Conservation (phyloP, 2,888 invertebrate species). For the Ophraella communa region DNA sequence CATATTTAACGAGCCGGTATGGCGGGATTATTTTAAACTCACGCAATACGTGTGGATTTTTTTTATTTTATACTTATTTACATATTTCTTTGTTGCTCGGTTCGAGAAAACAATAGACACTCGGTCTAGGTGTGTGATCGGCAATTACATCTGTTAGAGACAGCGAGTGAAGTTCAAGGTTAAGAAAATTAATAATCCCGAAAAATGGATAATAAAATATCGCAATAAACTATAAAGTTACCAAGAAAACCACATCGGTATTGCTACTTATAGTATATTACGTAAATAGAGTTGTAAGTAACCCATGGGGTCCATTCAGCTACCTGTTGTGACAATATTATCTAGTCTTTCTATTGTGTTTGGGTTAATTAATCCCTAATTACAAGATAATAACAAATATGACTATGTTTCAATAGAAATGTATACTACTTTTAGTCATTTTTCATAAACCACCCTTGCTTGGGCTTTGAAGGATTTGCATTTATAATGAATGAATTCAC, state of each 20-base stretch:
- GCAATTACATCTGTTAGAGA: background rate
- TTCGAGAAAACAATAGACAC: constrained; percentile 10
- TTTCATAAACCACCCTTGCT: too few relatives aligned
- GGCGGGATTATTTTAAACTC: background rate
- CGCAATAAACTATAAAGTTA: too few relatives aligned
- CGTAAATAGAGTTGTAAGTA: background rate
- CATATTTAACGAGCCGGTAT: background rate
- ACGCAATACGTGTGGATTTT: background rate
- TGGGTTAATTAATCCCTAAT: too few relatives aligned
- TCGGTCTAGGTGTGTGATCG: constrained; percentile 17
- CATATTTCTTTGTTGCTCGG: background rate
- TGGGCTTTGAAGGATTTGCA: too few relatives aligned
- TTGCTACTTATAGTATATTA: too few relatives aligned
- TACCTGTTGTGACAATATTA: too few relatives aligned
- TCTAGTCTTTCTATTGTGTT: too few relatives aligned
- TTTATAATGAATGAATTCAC: too few relatives aligned
- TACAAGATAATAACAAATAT: too few relatives aligned
- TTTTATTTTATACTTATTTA: background rate
- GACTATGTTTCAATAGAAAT: too few relatives aligned
- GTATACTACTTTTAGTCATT: too few relatives aligned
- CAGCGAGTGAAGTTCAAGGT: constrained; percentile 9
- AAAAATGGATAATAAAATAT: background rate
- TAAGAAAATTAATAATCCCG: background rate
- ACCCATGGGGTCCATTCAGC: too few relatives aligned
- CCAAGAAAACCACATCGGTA: background rate